Percentiles rank a stretch among this genome's conserved stretches.
Evolutionary conservation across 2,797 vertebrate genomes (phyloP).

Genomic region (Pseudochirops cupreus): DNA sequence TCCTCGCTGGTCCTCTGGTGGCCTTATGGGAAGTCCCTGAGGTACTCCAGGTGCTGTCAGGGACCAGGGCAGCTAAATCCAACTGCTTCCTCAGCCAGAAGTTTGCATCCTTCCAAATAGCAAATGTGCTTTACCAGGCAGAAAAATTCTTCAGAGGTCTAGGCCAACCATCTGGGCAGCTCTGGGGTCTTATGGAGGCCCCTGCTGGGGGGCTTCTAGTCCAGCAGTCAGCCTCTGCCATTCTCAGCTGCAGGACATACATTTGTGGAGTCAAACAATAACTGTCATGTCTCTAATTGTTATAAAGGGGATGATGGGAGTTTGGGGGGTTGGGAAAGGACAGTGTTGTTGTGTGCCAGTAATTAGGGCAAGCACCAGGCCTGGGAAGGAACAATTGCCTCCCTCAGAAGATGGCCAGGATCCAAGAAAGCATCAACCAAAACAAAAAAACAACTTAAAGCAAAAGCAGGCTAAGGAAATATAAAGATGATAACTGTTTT

Average conservation of each 20-base stretch:
- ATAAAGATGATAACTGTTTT: background rate
- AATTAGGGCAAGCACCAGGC: background rate
- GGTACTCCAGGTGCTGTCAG: background rate
- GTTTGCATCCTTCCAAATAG: background rate
- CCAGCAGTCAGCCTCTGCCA: background rate
- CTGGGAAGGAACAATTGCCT: background rate
- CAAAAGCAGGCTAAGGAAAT: background rate
- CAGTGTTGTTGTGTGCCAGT: background rate
- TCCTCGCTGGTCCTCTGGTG: background rate
- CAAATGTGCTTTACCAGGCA: constrained; percentile 2
- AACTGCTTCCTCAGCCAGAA: background rate
- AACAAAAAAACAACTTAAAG: background rate
- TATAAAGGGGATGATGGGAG: constrained; percentile 4
- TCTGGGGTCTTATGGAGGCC: background rate
- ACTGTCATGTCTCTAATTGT: background rate
- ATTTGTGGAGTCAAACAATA: background rate
- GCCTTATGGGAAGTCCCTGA: background rate
- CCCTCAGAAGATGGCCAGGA: background rate
- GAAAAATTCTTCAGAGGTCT: constrained; percentile 5
- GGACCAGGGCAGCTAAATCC: background rate
- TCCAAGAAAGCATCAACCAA: background rate
- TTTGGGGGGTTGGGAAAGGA: background rate
- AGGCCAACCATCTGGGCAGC: background rate
- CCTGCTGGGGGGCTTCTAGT: background rate
- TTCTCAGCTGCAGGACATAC: background rate